phyloP scores from a whole-genome alignment of 2,888 invertebrate genomes.

The Macrophya alboannulata region DNA sequence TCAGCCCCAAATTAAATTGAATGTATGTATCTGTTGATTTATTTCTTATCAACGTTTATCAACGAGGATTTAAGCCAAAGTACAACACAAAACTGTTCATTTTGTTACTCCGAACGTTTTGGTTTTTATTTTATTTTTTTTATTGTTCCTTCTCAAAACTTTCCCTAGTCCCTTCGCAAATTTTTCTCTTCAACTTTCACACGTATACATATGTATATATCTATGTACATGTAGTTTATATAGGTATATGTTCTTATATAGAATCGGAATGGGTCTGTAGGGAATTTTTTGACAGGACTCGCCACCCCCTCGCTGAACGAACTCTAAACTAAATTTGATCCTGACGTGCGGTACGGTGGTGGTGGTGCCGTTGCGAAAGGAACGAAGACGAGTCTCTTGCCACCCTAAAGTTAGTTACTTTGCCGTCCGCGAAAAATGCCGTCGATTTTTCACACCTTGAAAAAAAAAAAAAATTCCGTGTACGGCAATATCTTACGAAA shows the following conservation, averaged over 20 bases:
- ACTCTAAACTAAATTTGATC: conserved; percentile 32
- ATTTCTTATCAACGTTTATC: too few relatives aligned
- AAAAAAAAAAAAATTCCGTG: not conserved
- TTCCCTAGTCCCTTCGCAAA: not conserved
- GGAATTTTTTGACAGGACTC: conserved; percentile 21
- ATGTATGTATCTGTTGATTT: not conserved
- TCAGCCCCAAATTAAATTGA: not conserved
- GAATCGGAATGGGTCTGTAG: conserved; percentile 16
- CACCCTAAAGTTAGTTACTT: not conserved
- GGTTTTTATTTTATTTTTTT: not conserved
- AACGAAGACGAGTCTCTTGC: conserved; percentile 13
- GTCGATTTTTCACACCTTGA: not conserved
- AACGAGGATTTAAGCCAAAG: not conserved
- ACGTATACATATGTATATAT: not conserved
- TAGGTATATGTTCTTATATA: not conserved
- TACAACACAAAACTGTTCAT: not conserved
- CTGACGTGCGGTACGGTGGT: not conserved
- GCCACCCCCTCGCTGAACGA: not conserved
- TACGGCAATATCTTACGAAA: not conserved
- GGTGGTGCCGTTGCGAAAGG: not conserved
- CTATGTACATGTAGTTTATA: not conserved
- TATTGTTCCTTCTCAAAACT: not conserved
- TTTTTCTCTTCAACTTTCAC: not conserved
- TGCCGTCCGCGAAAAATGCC: not conserved
- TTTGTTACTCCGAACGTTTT: not conserved